These are phyloP conservation scores for Platanista minor DNA, from an alignment of 2,113 vertebrate species.

Conservation along the genomic window DNA sequence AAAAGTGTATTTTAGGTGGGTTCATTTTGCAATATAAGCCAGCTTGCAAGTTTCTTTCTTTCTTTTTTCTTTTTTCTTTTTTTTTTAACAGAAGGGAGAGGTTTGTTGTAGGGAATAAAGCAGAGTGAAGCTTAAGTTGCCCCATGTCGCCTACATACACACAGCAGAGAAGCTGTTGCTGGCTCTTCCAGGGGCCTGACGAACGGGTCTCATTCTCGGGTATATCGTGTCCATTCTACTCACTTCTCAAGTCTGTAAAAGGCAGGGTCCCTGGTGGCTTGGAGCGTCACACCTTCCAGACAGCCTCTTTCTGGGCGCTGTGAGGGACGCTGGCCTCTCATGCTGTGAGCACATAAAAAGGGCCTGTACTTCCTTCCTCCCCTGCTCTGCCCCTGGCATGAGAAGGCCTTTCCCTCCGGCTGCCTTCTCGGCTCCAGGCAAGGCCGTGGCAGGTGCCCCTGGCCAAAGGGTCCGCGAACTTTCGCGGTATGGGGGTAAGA, in stretches of 20 bases:
- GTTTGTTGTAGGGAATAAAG: background rate
- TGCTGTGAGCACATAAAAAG: background rate
- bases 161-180: background rate
- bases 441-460: background rate
- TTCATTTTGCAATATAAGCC: constrained; percentile 36
- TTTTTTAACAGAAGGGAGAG: background rate
- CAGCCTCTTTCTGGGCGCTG: background rate
- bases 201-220: background rate
- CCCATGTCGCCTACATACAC: background rate
- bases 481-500: background rate
- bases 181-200: background rate
- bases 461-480: background rate
- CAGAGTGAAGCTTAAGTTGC: background rate
- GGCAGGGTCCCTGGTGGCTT: background rate
- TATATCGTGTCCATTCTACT: background rate
- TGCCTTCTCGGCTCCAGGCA: background rate
- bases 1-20: constrained; percentile 37
- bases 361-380: background rate
- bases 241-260: background rate
- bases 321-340: background rate
- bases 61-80: background rate
- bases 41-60: constrained; percentile 15
- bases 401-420: background rate
- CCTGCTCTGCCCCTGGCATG: background rate
- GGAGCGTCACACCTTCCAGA: background rate